Percentiles rank a stretch among this genome's conserved stretches.
These are phyloP conservation scores for Bufo gargarizans DNA, from an alignment of 2,113 vertebrate species.

Conservation along the genomic window DNA sequence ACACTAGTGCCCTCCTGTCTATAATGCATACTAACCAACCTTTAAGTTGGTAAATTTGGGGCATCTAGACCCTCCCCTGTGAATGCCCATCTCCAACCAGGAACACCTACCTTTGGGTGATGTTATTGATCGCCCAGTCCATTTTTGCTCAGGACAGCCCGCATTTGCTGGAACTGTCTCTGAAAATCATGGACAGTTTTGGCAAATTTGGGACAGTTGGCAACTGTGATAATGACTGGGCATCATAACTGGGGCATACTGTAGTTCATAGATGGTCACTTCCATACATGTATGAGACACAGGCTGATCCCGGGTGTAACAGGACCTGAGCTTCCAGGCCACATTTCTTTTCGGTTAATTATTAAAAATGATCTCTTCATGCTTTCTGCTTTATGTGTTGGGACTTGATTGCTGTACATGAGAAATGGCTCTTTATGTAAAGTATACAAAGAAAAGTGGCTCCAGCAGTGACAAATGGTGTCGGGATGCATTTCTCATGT, in stretches of 20 bases:
- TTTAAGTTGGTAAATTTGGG: too few species aligned
- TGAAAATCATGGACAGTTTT: too few species aligned
- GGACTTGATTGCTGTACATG: not conserved
- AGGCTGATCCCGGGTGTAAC: not conserved
- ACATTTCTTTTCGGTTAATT: not conserved
- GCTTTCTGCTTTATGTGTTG: not conserved
- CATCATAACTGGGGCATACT: not conserved
- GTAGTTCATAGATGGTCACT: not conserved
- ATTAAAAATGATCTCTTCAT: not conserved
- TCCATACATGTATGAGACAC: not conserved
- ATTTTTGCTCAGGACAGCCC: too few species aligned
- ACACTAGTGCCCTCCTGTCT: too few species aligned
- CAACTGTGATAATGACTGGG: too few species aligned
- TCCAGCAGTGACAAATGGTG: conserved; percentile 14
- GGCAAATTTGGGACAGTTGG: too few species aligned
- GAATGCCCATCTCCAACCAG: too few species aligned
- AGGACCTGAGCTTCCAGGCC: not conserved
- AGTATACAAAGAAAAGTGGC: conserved; percentile 15
- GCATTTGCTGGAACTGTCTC: too few species aligned
- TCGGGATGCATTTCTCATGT: not conserved
- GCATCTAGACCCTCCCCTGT: too few species aligned
- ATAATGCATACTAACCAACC: too few species aligned
- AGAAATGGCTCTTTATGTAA: not conserved
- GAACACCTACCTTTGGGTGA: too few species aligned
- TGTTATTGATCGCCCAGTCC: too few species aligned